These are phyloP conservation scores for Malurus splendens DNA, from an alignment of 2,797 vertebrate genomes.

Conservation along the genomic window DNA sequence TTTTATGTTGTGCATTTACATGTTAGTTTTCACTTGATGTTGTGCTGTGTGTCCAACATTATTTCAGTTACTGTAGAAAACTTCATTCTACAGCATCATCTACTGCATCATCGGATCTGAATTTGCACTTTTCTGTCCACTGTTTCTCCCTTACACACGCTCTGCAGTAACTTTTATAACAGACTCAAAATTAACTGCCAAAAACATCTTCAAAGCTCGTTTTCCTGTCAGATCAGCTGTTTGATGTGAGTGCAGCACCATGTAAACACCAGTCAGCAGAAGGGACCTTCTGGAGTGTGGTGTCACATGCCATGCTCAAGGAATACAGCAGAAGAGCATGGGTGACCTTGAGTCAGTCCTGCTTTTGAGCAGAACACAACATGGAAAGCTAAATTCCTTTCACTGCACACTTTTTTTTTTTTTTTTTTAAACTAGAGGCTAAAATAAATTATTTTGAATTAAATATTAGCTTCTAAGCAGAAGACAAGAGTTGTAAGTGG, in stretches of 20 bases:
- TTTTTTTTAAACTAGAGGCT: not conserved
- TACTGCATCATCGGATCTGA: not conserved
- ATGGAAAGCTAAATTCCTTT: not conserved
- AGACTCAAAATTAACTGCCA: not conserved
- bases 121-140: not conserved
- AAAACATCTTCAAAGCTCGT: not conserved
- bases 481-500: not conserved
- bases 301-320: not conserved
- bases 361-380: not conserved
- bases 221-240: not conserved
- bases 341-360: not conserved
- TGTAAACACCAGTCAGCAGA: not conserved
- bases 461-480: not conserved
- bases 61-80: not conserved
- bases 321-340: not conserved
- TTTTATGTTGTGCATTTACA: not conserved
- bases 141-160: not conserved
- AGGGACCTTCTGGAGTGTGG: not conserved
- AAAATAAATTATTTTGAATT: not conserved
- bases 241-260: not conserved
- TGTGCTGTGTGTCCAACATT: not conserved
- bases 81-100: not conserved
- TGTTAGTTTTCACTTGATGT: not conserved
- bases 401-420: not conserved
- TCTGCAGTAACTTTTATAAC: not conserved